Evolutionary conservation across 2,888 invertebrate species (phyloP).

Genomic region (Agonum fuliginosum): DNA sequence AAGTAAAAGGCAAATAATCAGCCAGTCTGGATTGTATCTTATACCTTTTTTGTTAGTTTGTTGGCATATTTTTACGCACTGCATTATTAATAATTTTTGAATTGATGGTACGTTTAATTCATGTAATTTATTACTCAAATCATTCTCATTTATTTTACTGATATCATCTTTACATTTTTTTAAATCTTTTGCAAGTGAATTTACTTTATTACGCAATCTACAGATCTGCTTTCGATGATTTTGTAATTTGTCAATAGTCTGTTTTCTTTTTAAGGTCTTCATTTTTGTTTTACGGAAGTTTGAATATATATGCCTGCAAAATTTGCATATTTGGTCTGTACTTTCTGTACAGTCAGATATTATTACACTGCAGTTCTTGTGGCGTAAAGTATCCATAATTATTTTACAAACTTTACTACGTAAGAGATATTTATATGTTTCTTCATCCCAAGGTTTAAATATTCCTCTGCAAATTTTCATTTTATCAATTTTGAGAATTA

Average conservation of each 20-base stretch:
- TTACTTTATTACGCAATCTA: too few relatives aligned
- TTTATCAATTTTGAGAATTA: neutral
- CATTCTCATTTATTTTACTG: neutral
- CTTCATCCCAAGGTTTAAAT: neutral
- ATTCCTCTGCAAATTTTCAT: conserved; percentile 2
- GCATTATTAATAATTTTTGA: neutral
- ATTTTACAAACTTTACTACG: conserved; percentile 10
- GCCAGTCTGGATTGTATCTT: neutral
- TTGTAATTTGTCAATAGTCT: too few relatives aligned
- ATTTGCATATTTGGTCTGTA: neutral
- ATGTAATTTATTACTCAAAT: neutral
- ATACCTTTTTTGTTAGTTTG: neutral
- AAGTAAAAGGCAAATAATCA: too few relatives aligned
- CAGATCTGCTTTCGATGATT: too few relatives aligned
- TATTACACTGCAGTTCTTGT: neutral
- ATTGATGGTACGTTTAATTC: conserved; percentile 8
- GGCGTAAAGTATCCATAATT: neutral
- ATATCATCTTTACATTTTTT: too few relatives aligned
- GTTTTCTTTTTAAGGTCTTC: neutral
- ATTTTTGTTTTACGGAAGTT: neutral
- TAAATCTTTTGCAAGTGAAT: too few relatives aligned
- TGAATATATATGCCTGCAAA: neutral
- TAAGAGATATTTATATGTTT: conserved; percentile 3
- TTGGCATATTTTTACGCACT: too few relatives aligned
- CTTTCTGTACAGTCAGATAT: neutral